phyloP scores from a whole-genome alignment of 2,113 vertebrate species.

The Boleophthalmus pectinirostris region DNA sequence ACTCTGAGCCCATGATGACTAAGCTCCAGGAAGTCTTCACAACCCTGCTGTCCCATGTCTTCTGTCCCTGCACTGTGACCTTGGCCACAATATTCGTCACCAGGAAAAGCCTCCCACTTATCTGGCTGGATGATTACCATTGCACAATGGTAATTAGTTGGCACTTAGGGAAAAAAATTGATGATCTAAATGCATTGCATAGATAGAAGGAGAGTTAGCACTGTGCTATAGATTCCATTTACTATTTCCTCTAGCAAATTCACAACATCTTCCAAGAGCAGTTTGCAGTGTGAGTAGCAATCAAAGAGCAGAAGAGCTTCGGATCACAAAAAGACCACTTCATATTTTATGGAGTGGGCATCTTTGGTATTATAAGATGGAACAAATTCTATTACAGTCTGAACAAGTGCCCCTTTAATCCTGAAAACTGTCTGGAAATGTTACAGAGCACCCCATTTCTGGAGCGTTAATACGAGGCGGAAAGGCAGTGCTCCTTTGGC shows the following conservation, averaged over 20 bases:
- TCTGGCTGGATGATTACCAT: constrained; percentile 63
- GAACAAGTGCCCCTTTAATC: constrained; percentile 63
- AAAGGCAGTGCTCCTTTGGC: constrained; percentile 53
- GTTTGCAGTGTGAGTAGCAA: constrained; percentile 43
- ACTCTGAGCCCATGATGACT: constrained; percentile 56
- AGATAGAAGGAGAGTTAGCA: constrained; percentile 26
- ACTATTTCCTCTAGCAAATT: constrained; percentile 35
- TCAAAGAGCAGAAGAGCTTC: constrained; percentile 61
- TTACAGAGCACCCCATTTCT: constrained; percentile 29
- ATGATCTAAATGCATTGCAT: constrained; percentile 29
- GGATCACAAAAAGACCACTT: constrained; percentile 63
- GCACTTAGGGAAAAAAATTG: constrained; percentile 41
- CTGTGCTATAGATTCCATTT: constrained; percentile 9
- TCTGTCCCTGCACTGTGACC: constrained; percentile 59
- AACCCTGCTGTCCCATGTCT: constrained; percentile 55
- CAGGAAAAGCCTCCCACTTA: constrained; percentile 53
- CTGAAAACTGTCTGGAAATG: constrained; percentile 27
- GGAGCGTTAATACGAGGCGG: constrained; percentile 45
- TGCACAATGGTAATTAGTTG: constrained; percentile 62
- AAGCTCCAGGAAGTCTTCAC: constrained; percentile 66
- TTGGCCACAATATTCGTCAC: constrained; percentile 58
- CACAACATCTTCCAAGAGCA: constrained; percentile 33
- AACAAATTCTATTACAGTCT: constrained; percentile 68
- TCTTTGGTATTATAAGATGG: constrained; percentile 62
- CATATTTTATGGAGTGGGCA: constrained; percentile 61